phyloP scores from a whole-genome alignment of 2,113 vertebrate genomes.

The Protomyctophum bolini region DNA sequence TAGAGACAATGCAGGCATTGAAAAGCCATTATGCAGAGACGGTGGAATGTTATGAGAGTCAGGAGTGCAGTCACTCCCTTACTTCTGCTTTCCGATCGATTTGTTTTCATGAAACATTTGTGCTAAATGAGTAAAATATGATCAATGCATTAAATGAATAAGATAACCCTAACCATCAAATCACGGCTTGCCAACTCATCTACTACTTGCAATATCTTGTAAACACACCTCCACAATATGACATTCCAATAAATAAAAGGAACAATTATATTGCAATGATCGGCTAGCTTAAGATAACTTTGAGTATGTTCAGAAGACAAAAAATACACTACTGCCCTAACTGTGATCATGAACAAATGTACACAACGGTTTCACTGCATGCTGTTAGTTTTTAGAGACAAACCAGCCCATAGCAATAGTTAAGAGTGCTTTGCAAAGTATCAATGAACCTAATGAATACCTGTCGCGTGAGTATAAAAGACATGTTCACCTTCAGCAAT shows the following conservation, averaged over 20 bases:
- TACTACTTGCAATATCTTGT: too few species aligned
- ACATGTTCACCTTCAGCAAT: constrained; percentile 77
- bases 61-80: too few species aligned
- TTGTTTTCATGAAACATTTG: too few species aligned
- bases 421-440: constrained; percentile 50
- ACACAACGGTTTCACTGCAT: constrained; percentile 27
- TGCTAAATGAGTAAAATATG: too few species aligned
- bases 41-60: too few species aligned
- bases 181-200: too few species aligned
- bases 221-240: too few species aligned
- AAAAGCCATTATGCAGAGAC: constrained; percentile 1
- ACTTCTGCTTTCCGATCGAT: too few species aligned
- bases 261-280: too few species aligned
- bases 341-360: neutral
- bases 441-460: constrained; percentile 64
- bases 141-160: too few species aligned
- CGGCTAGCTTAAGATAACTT: neutral
- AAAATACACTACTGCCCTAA: neutral
- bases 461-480: constrained; percentile 72
- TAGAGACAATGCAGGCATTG: neutral
- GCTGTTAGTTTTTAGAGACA: constrained; percentile 60
- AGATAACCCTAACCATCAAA: too few species aligned
- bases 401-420: constrained; percentile 34
- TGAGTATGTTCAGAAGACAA: neutral
- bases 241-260: too few species aligned